Conservation (phyloP, 2,888 invertebrate genomes). For the Sarcophaga rosellei region DNA sequence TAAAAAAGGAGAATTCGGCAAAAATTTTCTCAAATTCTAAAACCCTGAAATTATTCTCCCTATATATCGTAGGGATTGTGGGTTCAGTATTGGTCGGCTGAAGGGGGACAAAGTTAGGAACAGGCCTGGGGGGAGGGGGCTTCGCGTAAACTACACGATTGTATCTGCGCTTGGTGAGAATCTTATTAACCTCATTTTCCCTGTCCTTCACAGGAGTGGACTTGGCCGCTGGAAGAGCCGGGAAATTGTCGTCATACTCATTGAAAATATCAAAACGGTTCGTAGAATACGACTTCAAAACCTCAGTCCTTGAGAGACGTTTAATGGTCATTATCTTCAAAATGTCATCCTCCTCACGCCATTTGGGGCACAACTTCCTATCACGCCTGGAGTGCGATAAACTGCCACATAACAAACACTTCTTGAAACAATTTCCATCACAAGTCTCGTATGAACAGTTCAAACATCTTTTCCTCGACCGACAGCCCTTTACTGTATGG, state of each 20-base stretch:
- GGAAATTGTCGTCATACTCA: background rate
- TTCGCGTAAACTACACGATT: background rate
- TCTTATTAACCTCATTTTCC: background rate
- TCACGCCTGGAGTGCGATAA: background rate
- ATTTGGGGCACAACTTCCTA: background rate
- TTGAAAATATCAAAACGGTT: constrained; percentile 6
- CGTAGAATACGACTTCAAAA: background rate
- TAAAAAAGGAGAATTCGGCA: no score
- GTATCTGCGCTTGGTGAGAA: background rate
- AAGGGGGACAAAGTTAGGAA: background rate
- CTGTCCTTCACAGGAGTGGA: constrained; percentile 3
- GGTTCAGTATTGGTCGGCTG: no score
- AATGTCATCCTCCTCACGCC: constrained; percentile 1
- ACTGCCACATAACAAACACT: background rate
- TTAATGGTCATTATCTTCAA: background rate
- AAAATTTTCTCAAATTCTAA: no score
- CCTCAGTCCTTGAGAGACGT: background rate
- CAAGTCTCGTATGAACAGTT: background rate
- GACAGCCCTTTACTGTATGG: background rate
- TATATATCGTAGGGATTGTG: no score
- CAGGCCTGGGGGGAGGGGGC: background rate
- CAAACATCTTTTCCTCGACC: background rate
- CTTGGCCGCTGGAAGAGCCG: background rate
- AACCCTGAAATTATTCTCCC: no score
- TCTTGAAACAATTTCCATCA: background rate